Conservation (phyloP, 2,113 vertebrate species). For the Asarcornis scutulata region DNA sequence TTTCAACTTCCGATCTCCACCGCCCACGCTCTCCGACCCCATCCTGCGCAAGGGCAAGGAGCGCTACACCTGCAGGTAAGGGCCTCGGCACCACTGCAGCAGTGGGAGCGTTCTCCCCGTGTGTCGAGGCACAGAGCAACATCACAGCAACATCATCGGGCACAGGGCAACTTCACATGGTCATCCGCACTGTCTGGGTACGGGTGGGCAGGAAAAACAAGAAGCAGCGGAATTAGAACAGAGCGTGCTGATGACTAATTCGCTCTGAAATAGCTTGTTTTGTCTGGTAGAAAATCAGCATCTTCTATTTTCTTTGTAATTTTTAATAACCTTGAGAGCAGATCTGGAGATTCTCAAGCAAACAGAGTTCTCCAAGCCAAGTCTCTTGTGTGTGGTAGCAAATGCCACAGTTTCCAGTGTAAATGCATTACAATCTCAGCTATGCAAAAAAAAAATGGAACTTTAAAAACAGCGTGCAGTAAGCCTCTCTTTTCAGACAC, state of each 20-base stretch:
- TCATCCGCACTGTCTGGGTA: accelerated
- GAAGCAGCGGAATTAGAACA: neutral
- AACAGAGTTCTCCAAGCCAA: neutral
- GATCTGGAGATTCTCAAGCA: conserved; percentile 64
- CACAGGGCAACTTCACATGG: accelerated
- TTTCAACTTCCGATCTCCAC: conserved; percentile 95
- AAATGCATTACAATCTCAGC: neutral
- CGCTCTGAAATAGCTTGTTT: conserved; percentile 64
- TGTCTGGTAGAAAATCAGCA: conserved; percentile 56
- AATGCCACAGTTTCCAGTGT: accelerated
- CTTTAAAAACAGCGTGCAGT: accelerated
- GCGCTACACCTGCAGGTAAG: conserved; percentile 97
- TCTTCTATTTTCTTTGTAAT: conserved; percentile 64
- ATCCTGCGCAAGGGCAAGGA: conserved; percentile 99
- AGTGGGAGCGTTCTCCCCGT: accelerated
- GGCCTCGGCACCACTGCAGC: accelerated
- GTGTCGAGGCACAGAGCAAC: neutral
- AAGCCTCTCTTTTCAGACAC: neutral
- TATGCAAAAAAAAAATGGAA: neutral
- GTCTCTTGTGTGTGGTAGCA: neutral
- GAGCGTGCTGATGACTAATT: conserved; percentile 43
- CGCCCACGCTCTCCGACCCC: conserved; percentile 94
- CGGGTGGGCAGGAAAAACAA: neutral
- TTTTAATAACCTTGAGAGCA: conserved; percentile 31
- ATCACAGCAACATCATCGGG: accelerated